Base-by-base conservation (phyloP, 1,140 invertebrate genomes). In the Drosophila novamexicana region DNA sequence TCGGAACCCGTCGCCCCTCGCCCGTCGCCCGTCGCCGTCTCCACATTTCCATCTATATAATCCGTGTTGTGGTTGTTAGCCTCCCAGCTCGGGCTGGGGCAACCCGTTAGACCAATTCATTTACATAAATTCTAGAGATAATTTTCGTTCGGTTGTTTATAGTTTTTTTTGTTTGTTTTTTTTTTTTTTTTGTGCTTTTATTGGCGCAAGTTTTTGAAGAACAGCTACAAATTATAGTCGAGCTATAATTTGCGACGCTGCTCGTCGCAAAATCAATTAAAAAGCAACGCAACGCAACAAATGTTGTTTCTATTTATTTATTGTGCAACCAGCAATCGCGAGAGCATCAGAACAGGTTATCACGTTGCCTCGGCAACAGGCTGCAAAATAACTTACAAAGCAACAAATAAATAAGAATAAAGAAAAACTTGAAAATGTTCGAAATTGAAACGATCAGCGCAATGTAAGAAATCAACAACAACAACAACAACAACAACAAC, bases 221-320 rank as follows among this genome's bases (percentile, higher is more conserved):
- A 88, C 58, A 76, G 52, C 75, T 65, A 74, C 54, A 79, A 84
- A 83, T 84, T 83, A 83, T 75, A 77, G 70, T 58, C 52, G 12
- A 49, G 47, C 66, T 63, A 88, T 88, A 83, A 88, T 88, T 88
- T 89, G 79, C 78, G 79, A 50, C 49, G 66, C 66, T 66, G 64
- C 64, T 82, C 65, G 75, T 53, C 64, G 72, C 84, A 75, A 83
- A 88, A 88, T 88, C 83, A 88, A 89, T 88, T 89, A 89, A 88
- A 89, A 88, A 70, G 70, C 84, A 75, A 82, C 83, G 78, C 79
- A 86, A 54, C 59, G 58, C 59, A 76, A 44, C 39, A 73, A 76
- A 73, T 64, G 58, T 68, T 84, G 79, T 80, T 71, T 84, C 83
- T 83, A 79, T 83, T 88, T 88, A 79, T 88, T 88, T 89, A 88